Percentiles rank a stretch among this genome's conserved stretches.
These are phyloP conservation scores for Synergus itoensis DNA, from an alignment of 2,888 invertebrate genomes.

Conservation along the genomic window DNA sequence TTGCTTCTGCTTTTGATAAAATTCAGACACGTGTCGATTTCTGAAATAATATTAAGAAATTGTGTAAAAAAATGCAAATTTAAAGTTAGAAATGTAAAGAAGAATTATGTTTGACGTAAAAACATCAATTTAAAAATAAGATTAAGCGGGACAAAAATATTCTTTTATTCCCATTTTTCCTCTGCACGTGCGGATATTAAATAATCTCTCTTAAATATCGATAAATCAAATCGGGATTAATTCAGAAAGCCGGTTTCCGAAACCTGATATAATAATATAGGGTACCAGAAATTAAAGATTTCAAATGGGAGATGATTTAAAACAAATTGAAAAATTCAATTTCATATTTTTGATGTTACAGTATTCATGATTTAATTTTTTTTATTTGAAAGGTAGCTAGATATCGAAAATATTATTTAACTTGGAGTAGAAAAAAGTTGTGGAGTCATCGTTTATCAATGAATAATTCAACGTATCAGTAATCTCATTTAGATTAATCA, in stretches of 20 bases:
- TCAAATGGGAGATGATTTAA: neutral
- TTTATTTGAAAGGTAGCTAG: neutral
- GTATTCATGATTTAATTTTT: neutral
- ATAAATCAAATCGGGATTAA: neutral
- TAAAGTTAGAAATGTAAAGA: constrained; percentile 6
- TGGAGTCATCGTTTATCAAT: neutral
- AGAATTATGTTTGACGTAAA: neutral
- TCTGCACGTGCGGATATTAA: constrained; percentile 6
- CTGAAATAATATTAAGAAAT: neutral
- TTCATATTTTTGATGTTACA: neutral
- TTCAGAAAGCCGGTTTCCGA: neutral
- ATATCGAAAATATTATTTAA: neutral
- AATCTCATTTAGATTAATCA: neutral
- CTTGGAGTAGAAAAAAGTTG: neutral
- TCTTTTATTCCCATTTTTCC: neutral
- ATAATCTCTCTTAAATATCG: neutral
- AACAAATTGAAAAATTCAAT: constrained; percentile 2
- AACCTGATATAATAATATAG: constrained; percentile 16
- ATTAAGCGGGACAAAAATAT: neutral
- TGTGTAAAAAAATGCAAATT: neutral
- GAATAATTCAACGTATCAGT: neutral
- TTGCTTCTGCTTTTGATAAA: constrained; percentile 11
- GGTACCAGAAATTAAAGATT: neutral
- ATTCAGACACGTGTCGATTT: constrained; percentile 14
- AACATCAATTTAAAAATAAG: neutral